Base-by-base conservation (phyloP, 2,797 vertebrate genomes). In the Smutsia gigantea region DNA sequence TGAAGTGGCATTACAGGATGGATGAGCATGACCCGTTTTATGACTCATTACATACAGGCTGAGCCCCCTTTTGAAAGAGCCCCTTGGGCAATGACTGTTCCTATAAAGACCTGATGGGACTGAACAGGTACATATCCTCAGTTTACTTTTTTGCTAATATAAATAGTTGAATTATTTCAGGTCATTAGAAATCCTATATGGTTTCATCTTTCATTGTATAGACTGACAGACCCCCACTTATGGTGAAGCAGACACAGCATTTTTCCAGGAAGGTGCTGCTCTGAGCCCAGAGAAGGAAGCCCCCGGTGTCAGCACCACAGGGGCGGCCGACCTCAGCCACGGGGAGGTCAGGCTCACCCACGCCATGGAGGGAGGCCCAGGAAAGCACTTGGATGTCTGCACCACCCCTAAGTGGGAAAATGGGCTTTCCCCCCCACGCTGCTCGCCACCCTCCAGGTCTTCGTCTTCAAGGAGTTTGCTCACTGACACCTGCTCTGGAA, bases 1-100 rank as follows among this genome's bases (percentile, higher is more conserved):
- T 19, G 66, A 18, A 69, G 69, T 18, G 17, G 23, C 14, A 53
- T 55, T 18, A 18, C 7, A 46, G 59, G 31, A 29, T 19, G 31
- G 8, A 4, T 4, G 92, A 42, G 49, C 18, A 18, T n/a, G 23
- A 19, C 4, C 74, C 10, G 2, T 1, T 25, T n/a, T 19, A 2
- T 5, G 27, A 59, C 3, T 29, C 82, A 18, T 19, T 3, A 13
- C 0, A 0, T 4, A 10, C 71, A 1, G 29, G 34, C 31, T 39
- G 77, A 66, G 10, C 1, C n/a, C 42, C 0, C 5, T 1, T 1
- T 1, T 4, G 27, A 25, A 72, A 66, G 31, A 37, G n/a, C 1
- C 15, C 42, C 19, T 13, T 5, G 19, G 19, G 37, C 4, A 31
- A 25, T 21, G 72, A 27, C 18, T 31, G 11, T 21, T 84, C 49